Evolutionary conservation across 2,888 invertebrate species (phyloP).

Genomic region (Thereva unica): DNA sequence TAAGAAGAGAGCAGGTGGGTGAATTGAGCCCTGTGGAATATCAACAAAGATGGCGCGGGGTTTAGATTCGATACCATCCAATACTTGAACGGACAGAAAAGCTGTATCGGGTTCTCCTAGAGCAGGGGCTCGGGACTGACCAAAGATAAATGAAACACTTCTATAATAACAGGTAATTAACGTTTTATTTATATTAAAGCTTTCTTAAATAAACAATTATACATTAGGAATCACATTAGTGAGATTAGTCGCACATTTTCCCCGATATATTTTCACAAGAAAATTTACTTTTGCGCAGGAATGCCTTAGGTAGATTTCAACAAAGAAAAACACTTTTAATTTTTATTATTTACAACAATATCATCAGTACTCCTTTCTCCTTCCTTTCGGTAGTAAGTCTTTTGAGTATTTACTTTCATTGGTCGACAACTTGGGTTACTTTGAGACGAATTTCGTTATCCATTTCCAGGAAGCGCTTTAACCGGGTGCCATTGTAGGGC

Average conservation of each 20-base stretch:
- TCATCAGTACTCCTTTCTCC: not conserved
- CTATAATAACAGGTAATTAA: not conserved
- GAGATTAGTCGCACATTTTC: constrained; percentile 8
- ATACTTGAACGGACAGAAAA: no score
- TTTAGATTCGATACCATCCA: no score
- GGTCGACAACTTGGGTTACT: constrained; percentile 43
- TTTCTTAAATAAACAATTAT: constrained; percentile 9
- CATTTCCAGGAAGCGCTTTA: constrained; percentile 61
- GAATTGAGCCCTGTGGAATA: no score
- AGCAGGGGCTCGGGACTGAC: no score
- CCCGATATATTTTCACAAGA: constrained; percentile 1
- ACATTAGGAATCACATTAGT: constrained; percentile 26
- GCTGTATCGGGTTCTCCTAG: no score
- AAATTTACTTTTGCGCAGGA: no score
- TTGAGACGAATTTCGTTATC: constrained; percentile 55
- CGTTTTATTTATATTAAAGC: constrained; percentile 9
- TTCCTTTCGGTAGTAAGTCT: no score
- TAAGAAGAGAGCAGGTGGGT: no score
- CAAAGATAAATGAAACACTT: no score
- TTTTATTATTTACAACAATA: not conserved
- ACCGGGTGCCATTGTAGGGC: constrained; percentile 61
- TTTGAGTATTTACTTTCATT: no score
- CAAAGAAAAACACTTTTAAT: not conserved
- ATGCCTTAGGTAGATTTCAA: not conserved
- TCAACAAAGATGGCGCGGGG: no score